Evolutionary conservation across 35 echinoderm and acorn worm species (phyloP), one percentile per base, ranked within the genome.

Genomic region (Apostichopus parvimensis): DNA sequence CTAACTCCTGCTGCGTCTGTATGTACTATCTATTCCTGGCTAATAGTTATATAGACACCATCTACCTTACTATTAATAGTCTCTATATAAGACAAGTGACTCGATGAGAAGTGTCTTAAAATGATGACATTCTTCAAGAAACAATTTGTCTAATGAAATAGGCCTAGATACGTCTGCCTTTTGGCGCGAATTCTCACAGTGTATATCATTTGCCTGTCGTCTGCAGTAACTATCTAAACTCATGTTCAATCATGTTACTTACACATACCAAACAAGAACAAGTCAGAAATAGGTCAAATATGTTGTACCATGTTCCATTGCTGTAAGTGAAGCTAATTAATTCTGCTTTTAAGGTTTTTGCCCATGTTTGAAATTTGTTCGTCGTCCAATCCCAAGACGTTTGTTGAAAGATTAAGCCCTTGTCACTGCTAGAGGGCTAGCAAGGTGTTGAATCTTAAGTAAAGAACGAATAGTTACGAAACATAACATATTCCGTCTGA

Each of bases 391-490:
- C 71, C 20, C 71, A 22, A 20, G 71, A 75, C 71, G 71, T 14
- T 75, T 75, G 15, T 22, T 75, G 71, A 75, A 22, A 75, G 71
- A 75, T 75, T 75, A 75, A 22, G 71, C 17, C 18, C 17, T 22
- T 75, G 71, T 75, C 71, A 22, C n/a, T 75, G 71, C 71, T 75
- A 0, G 71, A 75, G 71, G 71, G 71, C n/a, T 22, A 22, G 21
- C 71, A 75, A 22, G 71, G 71, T 75, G 71, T 75, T 75, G 71
- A 75, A 75, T 75, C 71, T 75, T 75, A 6, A 20, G 17, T n/a
- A 20, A 75, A 75, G 17, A 75, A 75, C 71, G n/a, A 61, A 61
- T 61, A 80, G 54, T 25, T 80, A 80, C 78, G 78, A 80, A 84
- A 84, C 54, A 84, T 84, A 84, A 58, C 81, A 59, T n/a, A 84